A percentile compares a stretch with the other conserved stretches of the same genome.
These are phyloP conservation scores for Thumatha senex DNA, from an alignment of 2,888 invertebrate species.

Conservation along the genomic window DNA sequence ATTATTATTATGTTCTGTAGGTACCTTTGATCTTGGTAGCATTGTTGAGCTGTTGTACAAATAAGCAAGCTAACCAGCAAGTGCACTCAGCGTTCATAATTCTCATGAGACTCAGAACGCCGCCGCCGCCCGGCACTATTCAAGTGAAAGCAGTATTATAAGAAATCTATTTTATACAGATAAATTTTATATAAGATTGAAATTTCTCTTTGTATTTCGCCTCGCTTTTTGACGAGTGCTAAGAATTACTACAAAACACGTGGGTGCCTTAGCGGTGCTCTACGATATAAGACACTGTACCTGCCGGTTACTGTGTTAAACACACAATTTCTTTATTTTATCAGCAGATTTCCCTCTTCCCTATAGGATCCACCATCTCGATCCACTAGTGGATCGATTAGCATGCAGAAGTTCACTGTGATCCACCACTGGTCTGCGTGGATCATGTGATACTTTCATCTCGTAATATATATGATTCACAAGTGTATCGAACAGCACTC, in stretches of 20 bases:
- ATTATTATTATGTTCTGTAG: constrained; percentile 75
- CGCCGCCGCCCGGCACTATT: constrained; percentile 14
- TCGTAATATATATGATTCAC: too few relatives aligned
- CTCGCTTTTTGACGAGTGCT: constrained; percentile 27
- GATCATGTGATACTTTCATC: too few relatives aligned
- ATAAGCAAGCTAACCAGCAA: constrained; percentile 50
- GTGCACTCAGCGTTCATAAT: constrained; percentile 42
- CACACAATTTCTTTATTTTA: constrained; percentile 18
- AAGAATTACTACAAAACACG: constrained; percentile 26
- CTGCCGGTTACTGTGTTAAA: constrained; percentile 29
- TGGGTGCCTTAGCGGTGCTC: constrained; percentile 22
- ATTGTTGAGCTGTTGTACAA: constrained; percentile 72
- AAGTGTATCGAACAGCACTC: too few relatives aligned
- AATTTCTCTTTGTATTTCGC: constrained; percentile 16
- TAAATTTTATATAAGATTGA: constrained; percentile 34
- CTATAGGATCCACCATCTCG: too few relatives aligned
- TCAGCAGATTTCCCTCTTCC: constrained; percentile 19
- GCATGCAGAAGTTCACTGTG: too few relatives aligned
- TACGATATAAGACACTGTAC: constrained; percentile 32
- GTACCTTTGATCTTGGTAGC: constrained; percentile 70
- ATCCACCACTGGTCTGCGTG: too few relatives aligned
- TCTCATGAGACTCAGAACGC: constrained; percentile 48
- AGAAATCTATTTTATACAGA: too few relatives aligned
- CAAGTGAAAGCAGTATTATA: constrained; percentile 45
- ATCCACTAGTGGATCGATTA: too few relatives aligned